phyloP scores from a whole-genome alignment of 1,140 invertebrate species.

The Tigriopus japonicus region DNA sequence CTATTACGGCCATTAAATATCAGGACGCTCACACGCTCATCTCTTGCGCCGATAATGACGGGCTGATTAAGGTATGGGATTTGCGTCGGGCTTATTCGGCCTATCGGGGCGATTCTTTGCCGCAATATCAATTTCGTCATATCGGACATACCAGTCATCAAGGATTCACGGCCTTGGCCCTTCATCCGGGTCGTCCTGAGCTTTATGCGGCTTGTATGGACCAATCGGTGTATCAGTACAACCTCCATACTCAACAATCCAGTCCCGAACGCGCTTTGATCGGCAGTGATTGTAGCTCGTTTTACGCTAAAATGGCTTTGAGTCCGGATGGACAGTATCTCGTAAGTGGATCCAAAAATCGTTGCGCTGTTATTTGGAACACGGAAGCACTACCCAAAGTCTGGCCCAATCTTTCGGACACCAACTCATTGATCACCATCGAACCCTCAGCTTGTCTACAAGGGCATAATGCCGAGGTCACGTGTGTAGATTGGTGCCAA shows the following conservation, averaged over 20 bases:
- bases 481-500: conserved; percentile 53
- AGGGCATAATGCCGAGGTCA: conserved; percentile 60
- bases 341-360: conserved; percentile 60
- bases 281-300: conserved; percentile 33
- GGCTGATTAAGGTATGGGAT: conserved; percentile 66
- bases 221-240: conserved; percentile 60
- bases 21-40: conserved; percentile 53
- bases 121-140: conserved; percentile 48
- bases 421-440: conserved; percentile 23
- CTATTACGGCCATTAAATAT: conserved; percentile 59
- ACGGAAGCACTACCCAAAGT: conserved; percentile 25
- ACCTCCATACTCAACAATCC: conserved; percentile 31
- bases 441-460: conserved; percentile 24
- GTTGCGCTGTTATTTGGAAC: conserved; percentile 64
- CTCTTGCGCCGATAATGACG: conserved; percentile 60
- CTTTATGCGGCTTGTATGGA: conserved; percentile 69
- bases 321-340: conserved; percentile 57
- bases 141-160: conserved; percentile 40
- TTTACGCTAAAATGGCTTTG: conserved; percentile 58
- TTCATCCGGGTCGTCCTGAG: conserved; percentile 41
- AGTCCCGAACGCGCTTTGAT: conserved; percentile 35
- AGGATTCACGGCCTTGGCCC: conserved; percentile 56
- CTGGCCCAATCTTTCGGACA: conserved; percentile 24
- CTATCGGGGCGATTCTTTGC: conserved; percentile 43
- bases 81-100: conserved; percentile 51